A percentile compares a stretch with the other conserved stretches of the same genome.
Conservation (phyloP, 2,888 invertebrate genomes). For the Drosophila anomelani region DNA sequence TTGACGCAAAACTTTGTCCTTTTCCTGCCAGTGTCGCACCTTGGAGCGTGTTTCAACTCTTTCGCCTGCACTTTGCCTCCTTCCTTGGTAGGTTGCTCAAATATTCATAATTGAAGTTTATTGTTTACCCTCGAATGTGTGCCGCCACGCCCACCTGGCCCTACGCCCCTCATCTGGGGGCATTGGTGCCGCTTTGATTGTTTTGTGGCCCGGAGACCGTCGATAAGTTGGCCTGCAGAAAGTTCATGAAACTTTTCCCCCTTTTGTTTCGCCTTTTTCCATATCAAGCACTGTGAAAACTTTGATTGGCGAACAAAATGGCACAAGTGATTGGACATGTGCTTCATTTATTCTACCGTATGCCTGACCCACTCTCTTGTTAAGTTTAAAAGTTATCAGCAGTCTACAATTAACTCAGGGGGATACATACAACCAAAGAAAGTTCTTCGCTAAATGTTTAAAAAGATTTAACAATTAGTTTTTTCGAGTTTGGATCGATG, state of each 20-base stretch:
- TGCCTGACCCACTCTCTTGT: slow-evolving; percentile 18
- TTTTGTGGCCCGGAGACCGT: slow-evolving; percentile 61
- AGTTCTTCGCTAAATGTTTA: background rate
- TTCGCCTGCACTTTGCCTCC: slow-evolving; percentile 44
- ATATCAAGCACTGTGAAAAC: slow-evolving; percentile 24
- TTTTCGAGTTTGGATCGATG: no score
- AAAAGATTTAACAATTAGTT: background rate
- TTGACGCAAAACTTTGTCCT: slow-evolving; percentile 71
- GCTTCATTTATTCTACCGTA: slow-evolving; percentile 25
- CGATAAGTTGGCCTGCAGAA: slow-evolving; percentile 55
- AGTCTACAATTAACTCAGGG: slow-evolving; percentile 8
- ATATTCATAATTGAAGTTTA: slow-evolving; percentile 77
- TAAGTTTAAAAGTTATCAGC: slow-evolving; percentile 6
- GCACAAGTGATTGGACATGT: slow-evolving; percentile 42
- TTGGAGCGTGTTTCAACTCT: slow-evolving; percentile 49
- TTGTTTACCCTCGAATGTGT: slow-evolving; percentile 58
- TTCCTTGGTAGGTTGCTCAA: slow-evolving; percentile 35
- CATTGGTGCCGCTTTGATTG: slow-evolving; percentile 62
- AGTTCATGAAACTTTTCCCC: slow-evolving; percentile 36
- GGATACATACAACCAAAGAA: background rate
- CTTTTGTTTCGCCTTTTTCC: slow-evolving; percentile 15
- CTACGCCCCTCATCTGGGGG: slow-evolving; percentile 27
- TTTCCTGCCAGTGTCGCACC: slow-evolving; percentile 40
- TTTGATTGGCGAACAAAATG: slow-evolving; percentile 50
- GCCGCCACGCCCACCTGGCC: slow-evolving; percentile 39